phyloP scores from a whole-genome alignment of 1,140 invertebrate species.

The Antheraea mylitta region DNA sequence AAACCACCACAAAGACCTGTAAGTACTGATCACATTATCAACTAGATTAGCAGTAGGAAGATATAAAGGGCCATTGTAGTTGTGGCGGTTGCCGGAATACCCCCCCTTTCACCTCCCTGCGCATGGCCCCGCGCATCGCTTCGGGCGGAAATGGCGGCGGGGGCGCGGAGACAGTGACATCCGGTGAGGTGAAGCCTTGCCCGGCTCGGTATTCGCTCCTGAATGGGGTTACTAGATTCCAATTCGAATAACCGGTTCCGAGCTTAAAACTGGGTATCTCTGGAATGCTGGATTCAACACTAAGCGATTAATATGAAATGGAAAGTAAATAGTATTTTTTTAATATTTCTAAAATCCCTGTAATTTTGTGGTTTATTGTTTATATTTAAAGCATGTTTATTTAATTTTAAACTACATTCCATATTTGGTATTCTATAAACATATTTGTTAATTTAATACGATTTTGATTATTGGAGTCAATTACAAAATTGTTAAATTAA shows the following conservation, averaged over 20 bases:
- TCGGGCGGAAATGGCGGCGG: conserved; percentile 60
- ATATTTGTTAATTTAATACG: no score
- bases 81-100: conserved; percentile 42
- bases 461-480: no score
- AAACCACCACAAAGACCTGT: conserved; percentile 16
- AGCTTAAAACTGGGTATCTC: conserved; percentile 41
- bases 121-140: conserved; percentile 8
- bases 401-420: no score
- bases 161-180: conserved; percentile 68
- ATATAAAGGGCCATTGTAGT: conserved; percentile 71
- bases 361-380: no score
- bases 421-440: no score
- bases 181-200: conserved; percentile 57
- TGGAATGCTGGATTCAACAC: neutral
- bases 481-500: no score
- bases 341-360: no score
- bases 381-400: no score
- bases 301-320: neutral
- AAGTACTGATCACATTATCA: conserved; percentile 61
- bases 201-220: conserved; percentile 7
- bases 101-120: conserved; percentile 28
- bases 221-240: neutral
- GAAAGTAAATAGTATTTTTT: no score
- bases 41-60: conserved; percentile 67
- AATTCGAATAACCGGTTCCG: conserved; percentile 25